Evolutionary conservation across 2,113 vertebrate species (phyloP).

Genomic region (Mus pahari): DNA sequence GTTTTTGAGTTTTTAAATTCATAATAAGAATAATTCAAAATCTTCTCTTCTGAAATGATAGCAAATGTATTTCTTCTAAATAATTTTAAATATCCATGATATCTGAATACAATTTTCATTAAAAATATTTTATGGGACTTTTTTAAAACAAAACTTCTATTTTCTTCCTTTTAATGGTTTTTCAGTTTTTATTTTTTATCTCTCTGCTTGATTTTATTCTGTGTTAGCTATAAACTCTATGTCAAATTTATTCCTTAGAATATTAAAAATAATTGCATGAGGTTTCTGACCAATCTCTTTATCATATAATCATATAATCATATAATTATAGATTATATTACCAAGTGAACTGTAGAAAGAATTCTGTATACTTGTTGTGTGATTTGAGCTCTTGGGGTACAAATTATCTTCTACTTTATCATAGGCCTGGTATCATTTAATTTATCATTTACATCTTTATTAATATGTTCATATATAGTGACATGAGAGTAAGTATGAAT

Average conservation of each 20-base stretch:
- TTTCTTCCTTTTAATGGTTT: background rate
- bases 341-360: background rate
- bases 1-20: background rate
- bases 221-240: background rate
- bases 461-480: background rate
- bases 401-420: background rate
- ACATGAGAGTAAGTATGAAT: too few species aligned
- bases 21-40: background rate
- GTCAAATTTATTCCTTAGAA: background rate
- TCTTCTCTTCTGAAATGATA: background rate
- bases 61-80: background rate
- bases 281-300: background rate
- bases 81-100: background rate
- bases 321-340: background rate
- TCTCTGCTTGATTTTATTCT: background rate
- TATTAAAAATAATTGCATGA: background rate
- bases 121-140: background rate
- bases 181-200: background rate
- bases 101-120: background rate
- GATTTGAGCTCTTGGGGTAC: background rate
- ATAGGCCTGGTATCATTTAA: background rate
- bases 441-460: background rate
- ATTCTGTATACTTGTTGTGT: background rate
- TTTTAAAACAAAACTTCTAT: background rate
- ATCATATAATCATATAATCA: background rate